phyloP scores from a whole-genome alignment of 1,140 invertebrate species.

The Dendrolimus kikuchii region DNA sequence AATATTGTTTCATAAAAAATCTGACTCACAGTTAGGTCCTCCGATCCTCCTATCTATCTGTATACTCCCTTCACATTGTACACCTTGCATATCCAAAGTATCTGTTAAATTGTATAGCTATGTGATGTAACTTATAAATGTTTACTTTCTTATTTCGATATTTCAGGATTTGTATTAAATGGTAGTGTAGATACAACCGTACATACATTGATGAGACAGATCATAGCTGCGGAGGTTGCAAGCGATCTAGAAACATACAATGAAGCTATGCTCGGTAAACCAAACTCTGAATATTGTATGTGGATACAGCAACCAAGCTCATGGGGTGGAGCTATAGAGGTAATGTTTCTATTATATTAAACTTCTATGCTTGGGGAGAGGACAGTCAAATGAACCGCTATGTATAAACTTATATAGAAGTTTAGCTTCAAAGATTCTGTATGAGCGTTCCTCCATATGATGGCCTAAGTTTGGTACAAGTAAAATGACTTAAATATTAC shows the following conservation, averaged over 20 bases:
- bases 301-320: slow-evolving; percentile 89
- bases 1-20: too few species aligned
- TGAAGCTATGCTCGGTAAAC: slow-evolving; percentile 90
- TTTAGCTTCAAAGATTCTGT: too few species aligned
- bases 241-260: slow-evolving; percentile 85
- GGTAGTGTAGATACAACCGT: slow-evolving; percentile 84
- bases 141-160: slow-evolving; percentile 6
- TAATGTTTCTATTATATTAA: slow-evolving; percentile 30
- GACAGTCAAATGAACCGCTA: too few species aligned
- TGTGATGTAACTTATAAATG: not conserved
- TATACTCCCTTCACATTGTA: too few species aligned
- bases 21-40: too few species aligned
- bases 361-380: not conserved
- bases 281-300: slow-evolving; percentile 88
- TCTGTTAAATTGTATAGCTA: too few species aligned
- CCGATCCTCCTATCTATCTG: too few species aligned
- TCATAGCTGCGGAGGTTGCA: slow-evolving; percentile 88
- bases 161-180: slow-evolving; percentile 75
- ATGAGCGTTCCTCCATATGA: too few species aligned
- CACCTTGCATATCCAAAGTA: too few species aligned
- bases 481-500: too few species aligned
- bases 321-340: slow-evolving; percentile 97
- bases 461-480: too few species aligned
- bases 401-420: too few species aligned
- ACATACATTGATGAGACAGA: slow-evolving; percentile 83